Conservation (phyloP, 2,113 vertebrate genomes). For the Chloropsis hardwickii region DNA sequence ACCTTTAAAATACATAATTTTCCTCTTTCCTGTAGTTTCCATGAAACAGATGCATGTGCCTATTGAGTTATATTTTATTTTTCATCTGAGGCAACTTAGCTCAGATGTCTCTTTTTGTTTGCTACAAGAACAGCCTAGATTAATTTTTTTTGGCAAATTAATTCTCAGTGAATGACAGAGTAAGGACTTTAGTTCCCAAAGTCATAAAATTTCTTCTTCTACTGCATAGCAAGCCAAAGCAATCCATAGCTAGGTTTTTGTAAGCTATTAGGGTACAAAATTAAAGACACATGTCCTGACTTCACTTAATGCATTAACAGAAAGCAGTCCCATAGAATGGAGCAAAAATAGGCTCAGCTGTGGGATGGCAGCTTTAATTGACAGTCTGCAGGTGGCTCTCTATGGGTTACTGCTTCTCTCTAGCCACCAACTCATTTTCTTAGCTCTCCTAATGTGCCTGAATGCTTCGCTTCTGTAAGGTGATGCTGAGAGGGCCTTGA, state of each 20-base stretch:
- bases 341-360: neutral
- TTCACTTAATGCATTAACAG: neutral
- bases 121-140: neutral
- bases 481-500: neutral
- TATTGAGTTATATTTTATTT: conserved; percentile 10
- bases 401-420: neutral
- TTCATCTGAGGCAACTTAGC: conserved; percentile 4
- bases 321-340: neutral
- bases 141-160: neutral
- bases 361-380: neutral
- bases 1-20: neutral
- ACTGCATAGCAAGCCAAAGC: neutral
- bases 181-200: neutral
- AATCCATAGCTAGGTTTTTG: neutral
- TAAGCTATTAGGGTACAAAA: neutral
- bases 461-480: neutral
- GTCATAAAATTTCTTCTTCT: neutral
- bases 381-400: neutral
- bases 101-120: neutral
- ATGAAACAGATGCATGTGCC: conserved; percentile 12
- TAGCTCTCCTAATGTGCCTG: neutral
- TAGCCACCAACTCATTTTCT: neutral
- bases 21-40: neutral
- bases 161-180: neutral
- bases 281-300: neutral